Percentiles rank a stretch among this genome's conserved stretches.
Evolutionary conservation across 1,140 invertebrate species (phyloP).

Genomic region (Pogonognathellus flavescens): DNA sequence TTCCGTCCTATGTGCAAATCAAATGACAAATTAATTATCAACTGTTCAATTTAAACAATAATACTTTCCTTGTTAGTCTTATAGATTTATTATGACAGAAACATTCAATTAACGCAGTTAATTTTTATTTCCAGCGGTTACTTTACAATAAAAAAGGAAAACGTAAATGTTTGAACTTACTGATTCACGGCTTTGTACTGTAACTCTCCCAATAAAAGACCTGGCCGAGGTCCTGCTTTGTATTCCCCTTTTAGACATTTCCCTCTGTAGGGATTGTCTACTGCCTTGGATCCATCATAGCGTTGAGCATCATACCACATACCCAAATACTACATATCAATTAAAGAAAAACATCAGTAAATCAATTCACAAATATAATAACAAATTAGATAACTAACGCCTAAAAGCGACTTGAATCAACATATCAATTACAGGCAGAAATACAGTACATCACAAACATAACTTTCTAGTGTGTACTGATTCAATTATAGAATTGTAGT

Average conservation of each 20-base stretch:
- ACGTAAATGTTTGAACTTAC: conserved; percentile 2
- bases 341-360: neutral
- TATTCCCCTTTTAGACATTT: conserved; percentile 22
- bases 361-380: too few species aligned
- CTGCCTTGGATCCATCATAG: neutral
- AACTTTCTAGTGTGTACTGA: too few species aligned
- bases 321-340: neutral
- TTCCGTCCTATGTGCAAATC: neutral
- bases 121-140: too few species aligned
- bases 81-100: too few species aligned
- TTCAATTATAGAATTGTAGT: too few species aligned
- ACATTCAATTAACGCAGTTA: too few species aligned
- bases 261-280: neutral
- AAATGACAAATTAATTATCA: too few species aligned
- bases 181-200: neutral
- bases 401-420: neutral
- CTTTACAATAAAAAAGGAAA: neutral
- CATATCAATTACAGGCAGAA: neutral
- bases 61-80: neutral
- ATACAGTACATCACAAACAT: too few species aligned
- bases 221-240: neutral
- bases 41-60: too few species aligned
- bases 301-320: conserved; percentile 2
- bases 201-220: neutral
- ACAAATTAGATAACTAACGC: too few species aligned